A percentile compares a stretch with the other conserved stretches of the same genome.
phyloP scores from a whole-genome alignment of 2,888 invertebrate species.

The Sthenelais limicola region DNA sequence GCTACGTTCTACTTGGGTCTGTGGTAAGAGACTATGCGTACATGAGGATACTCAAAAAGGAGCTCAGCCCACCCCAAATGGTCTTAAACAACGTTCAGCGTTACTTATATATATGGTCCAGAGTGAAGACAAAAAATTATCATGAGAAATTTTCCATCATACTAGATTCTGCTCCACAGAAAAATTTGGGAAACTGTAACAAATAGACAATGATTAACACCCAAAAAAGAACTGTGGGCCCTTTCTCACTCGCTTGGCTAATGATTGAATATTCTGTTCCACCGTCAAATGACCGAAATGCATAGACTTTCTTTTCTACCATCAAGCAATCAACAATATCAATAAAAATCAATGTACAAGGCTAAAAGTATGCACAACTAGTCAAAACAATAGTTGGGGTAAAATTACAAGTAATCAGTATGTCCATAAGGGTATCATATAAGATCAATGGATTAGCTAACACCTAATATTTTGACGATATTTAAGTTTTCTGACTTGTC shows the following conservation, averaged over 20 bases:
- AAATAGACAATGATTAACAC: constrained; percentile 37
- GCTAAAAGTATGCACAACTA: constrained; percentile 38
- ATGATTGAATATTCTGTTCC: constrained; percentile 23
- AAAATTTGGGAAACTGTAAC: constrained; percentile 31
- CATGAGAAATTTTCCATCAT: constrained; percentile 2
- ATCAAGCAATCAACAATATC: constrained; percentile 38
- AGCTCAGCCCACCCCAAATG: not conserved
- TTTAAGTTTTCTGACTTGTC: constrained; percentile 3
- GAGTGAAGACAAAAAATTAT: constrained; percentile 23
- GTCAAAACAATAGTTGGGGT: constrained; percentile 38
- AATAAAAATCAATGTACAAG: constrained; percentile 37
- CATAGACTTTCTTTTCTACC: constrained; percentile 38
- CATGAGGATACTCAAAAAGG: not conserved
- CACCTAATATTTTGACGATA: constrained; percentile 19
- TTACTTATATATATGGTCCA: constrained; percentile 17
- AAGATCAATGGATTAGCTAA: constrained; percentile 17
- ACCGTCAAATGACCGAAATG: constrained; percentile 38
- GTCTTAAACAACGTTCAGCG: constrained; percentile 22
- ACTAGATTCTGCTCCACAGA: constrained; percentile 27
- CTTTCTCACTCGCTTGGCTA: constrained; percentile 16
- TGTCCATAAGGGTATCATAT: constrained; percentile 26
- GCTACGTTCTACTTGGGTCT: constrained; percentile 25
- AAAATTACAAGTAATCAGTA: constrained; percentile 29
- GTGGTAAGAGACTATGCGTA: too few relatives aligned
- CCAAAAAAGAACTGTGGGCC: constrained; percentile 30